Conservation (phyloP, 2,113 vertebrate species). For the Elaphurus davidianus region DNA sequence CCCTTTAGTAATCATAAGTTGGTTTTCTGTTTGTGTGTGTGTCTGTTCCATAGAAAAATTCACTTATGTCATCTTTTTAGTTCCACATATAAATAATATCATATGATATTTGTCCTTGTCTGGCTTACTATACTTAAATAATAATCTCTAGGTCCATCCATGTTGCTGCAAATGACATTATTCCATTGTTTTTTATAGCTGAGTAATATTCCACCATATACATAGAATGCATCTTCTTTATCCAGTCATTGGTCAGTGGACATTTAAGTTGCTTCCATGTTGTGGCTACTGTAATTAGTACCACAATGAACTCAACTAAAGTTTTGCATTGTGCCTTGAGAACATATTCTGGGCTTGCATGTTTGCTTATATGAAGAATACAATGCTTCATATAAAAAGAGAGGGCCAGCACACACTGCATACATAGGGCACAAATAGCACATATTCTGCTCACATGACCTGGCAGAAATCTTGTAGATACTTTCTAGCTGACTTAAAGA, state of each 20-base stretch:
- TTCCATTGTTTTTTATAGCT: not conserved
- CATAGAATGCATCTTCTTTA: not conserved
- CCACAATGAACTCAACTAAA: not conserved
- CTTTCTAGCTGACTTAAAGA: not conserved
- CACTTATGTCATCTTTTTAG: not conserved
- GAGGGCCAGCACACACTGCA: accelerated
- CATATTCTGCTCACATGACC: accelerated
- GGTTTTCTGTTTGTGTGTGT: not conserved
- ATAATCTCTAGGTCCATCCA: not conserved
- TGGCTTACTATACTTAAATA: not conserved
- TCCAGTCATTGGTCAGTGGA: not conserved
- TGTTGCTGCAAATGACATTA: not conserved
- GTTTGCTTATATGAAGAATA: not conserved
- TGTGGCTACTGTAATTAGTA: not conserved
- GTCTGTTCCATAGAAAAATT: not conserved
- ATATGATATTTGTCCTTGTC: not conserved
- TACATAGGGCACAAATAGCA: accelerated
- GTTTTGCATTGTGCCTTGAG: not conserved
- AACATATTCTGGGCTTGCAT: accelerated
- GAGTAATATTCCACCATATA: accelerated
- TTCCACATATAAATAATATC: not conserved
- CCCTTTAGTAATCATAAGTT: not conserved
- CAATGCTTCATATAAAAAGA: not conserved
- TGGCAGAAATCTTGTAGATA: not conserved
- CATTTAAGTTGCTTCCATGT: not conserved